Percentiles rank a stretch among this genome's conserved stretches.
Evolutionary conservation across 2,797 vertebrate species (phyloP).

Genomic region (Eulemur albifrons): DNA sequence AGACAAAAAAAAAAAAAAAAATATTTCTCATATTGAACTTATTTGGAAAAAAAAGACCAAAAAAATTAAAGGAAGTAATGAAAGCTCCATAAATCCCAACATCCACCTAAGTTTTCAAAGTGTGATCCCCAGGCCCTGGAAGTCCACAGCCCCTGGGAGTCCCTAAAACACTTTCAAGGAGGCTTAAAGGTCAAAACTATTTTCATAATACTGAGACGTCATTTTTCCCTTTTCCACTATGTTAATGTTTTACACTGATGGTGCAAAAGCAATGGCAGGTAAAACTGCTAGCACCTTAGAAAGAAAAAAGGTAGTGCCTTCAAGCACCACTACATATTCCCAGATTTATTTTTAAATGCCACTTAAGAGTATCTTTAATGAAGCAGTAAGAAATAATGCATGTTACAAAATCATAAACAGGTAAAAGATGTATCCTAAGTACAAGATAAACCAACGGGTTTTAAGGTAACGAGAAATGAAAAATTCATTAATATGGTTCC

Average conservation of each 20-base stretch:
- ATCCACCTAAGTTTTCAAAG: not conserved
- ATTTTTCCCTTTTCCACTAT: not conserved
- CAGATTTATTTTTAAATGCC: not conserved
- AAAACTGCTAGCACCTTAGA: not conserved
- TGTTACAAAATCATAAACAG: slow-evolving; percentile 24
- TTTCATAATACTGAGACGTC: not conserved
- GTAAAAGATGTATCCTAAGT: not conserved
- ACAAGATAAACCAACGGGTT: not conserved
- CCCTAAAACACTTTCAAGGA: not conserved
- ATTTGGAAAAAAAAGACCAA: not conserved
- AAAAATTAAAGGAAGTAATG: not conserved
- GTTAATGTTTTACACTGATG: not conserved
- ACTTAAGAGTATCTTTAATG: not conserved
- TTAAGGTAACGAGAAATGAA: slow-evolving; percentile 22
- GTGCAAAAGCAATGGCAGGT: not conserved
- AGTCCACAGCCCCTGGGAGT: not conserved
- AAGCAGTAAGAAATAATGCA: not conserved
- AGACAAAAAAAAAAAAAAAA: not conserved
- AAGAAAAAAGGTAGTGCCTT: not conserved
- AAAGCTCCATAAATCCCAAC: slow-evolving; percentile 12
- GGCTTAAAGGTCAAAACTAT: not conserved
- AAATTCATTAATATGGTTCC: not conserved
- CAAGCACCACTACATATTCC: not conserved
- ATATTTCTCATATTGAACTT: no score
- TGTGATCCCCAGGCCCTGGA: not conserved